Conservation (phyloP, 2,797 vertebrate genomes). For the Eospalax fontanierii region DNA sequence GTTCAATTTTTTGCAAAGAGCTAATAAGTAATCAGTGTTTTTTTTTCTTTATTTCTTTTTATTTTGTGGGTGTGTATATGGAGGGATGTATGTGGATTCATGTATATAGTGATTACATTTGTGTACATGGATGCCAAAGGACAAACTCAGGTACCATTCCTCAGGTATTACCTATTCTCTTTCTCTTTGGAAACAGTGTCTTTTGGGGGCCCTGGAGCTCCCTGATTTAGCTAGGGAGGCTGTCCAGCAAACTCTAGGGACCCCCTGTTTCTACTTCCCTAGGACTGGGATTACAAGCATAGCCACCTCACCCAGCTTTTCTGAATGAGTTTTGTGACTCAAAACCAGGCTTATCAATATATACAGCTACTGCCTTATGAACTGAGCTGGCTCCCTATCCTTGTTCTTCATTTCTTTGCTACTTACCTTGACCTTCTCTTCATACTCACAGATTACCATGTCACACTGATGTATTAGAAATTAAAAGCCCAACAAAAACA, state of each 20-base stretch:
- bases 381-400: background rate
- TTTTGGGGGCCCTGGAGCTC: background rate
- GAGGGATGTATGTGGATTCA: background rate
- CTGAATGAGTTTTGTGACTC: background rate
- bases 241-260: background rate
- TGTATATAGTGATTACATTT: no score
- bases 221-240: background rate
- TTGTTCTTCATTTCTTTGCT: background rate
- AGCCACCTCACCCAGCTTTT: background rate
- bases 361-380: background rate
- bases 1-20: background rate
- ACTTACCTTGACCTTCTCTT: background rate
- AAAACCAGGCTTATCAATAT: background rate
- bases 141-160: background rate
- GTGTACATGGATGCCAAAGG: no score
- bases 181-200: background rate
- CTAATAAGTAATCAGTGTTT: background rate
- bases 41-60: background rate
- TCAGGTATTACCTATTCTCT: background rate
- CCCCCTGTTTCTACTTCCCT: background rate
- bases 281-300: background rate
- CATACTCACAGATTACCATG: background rate
- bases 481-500: background rate
- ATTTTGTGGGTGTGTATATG: background rate
- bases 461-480: background rate